These are phyloP conservation scores for Omphaloscelis lunosa DNA, from an alignment of 2,888 invertebrate genomes.

Conservation along the genomic window DNA sequence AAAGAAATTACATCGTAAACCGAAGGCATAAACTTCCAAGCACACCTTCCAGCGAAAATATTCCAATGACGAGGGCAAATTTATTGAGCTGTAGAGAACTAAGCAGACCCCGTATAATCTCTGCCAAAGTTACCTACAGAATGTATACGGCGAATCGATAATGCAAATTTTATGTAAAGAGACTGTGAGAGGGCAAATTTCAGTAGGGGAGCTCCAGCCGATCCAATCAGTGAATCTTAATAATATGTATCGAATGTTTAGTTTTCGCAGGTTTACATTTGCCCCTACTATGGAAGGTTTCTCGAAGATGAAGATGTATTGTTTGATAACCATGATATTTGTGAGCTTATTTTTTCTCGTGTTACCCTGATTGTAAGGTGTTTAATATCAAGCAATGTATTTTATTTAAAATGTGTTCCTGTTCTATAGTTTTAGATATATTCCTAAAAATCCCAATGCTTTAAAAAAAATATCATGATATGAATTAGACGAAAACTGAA, in stretches of 20 bases:
- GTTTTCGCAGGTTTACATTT: slow-evolving; percentile 77
- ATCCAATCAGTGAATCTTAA: slow-evolving; percentile 83
- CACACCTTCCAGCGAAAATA: slow-evolving; percentile 70
- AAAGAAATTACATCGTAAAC: slow-evolving; percentile 62
- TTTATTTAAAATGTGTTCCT: not conserved
- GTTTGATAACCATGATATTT: not conserved
- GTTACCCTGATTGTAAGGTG: no score
- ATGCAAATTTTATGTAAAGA: slow-evolving; percentile 89
- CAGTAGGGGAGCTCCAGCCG: slow-evolving; percentile 71
- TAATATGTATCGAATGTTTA: slow-evolving; percentile 86
- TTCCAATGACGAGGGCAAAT: slow-evolving; percentile 72
- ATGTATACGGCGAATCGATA: slow-evolving; percentile 80
- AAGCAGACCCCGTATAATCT: slow-evolving; percentile 78
- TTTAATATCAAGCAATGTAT: not conserved
- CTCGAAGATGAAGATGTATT: not conserved
- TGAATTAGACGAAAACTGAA: not conserved
- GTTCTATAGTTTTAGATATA: not conserved
- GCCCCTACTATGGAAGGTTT: slow-evolving; percentile 65
- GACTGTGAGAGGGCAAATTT: slow-evolving; percentile 84
- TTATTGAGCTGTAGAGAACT: slow-evolving; percentile 72
- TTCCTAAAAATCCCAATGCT: not conserved
- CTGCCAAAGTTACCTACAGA: slow-evolving; percentile 62
- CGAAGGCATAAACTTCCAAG: slow-evolving; percentile 56
- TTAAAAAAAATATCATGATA: not conserved
- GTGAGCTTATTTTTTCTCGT: not conserved